These are phyloP conservation scores for Drosophila kepulauana DNA, from an alignment of 1,140 invertebrate genomes.

Conservation along the genomic window DNA sequence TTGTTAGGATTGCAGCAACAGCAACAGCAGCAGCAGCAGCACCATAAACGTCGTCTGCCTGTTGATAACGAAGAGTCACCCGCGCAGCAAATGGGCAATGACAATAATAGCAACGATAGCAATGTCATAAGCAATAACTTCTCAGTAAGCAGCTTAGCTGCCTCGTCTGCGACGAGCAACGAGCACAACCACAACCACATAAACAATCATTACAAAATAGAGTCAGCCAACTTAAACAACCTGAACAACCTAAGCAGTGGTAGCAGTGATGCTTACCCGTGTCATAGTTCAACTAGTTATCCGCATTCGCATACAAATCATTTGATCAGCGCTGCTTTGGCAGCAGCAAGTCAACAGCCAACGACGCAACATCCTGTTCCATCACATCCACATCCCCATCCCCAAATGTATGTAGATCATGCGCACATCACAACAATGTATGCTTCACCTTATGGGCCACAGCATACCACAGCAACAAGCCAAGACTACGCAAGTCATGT, in stretches of 20 bases:
- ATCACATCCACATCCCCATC: conserved; percentile 61
- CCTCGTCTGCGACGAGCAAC: conserved; percentile 50
- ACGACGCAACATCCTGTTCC: conserved; percentile 51
- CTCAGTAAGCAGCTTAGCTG: conserved; percentile 70
- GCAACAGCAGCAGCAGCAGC: conserved; percentile 40
- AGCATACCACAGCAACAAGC: conserved; percentile 44
- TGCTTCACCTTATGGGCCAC: conserved; percentile 39
- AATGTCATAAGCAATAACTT: conserved; percentile 63
- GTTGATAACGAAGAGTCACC: conserved; percentile 16
- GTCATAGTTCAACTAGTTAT: conserved; percentile 52
- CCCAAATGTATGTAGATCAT: conserved; percentile 81
- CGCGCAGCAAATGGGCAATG: conserved; percentile 12
- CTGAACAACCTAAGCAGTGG: conserved; percentile 32
- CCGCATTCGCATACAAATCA: conserved; percentile 70
- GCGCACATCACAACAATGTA: conserved; percentile 63
- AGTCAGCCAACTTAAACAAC: conserved; percentile 24
- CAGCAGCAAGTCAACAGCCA: conserved; percentile 35
- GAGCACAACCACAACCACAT: conserved; percentile 51
- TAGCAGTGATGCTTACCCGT: conserved; percentile 46
- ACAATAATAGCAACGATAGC: conserved; percentile 31
- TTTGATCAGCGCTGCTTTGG: conserved; percentile 59
- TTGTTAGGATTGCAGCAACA: conserved; percentile 66
- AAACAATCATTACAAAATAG: conserved; percentile 20
- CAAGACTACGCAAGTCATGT: conserved; percentile 52
- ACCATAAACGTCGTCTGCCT: conserved; percentile 46